Percentiles rank a stretch among this genome's conserved stretches.
These are phyloP conservation scores for Varecia variegata DNA, from an alignment of 2,797 vertebrate species.

Conservation along the genomic window DNA sequence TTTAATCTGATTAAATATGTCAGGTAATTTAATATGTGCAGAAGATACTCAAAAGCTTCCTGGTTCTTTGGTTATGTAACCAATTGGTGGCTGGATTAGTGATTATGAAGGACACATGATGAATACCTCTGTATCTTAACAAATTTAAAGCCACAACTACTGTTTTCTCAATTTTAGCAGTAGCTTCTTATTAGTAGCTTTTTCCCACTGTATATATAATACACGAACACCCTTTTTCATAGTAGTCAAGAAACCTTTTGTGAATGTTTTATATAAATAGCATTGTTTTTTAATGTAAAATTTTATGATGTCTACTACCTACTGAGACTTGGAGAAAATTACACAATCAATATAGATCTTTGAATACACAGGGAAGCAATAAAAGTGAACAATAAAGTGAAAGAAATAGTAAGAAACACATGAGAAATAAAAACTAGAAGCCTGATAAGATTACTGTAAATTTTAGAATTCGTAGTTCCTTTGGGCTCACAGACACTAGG, in stretches of 20 bases:
- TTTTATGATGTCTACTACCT: neutral
- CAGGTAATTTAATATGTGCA: neutral
- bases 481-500: neutral
- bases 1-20: neutral
- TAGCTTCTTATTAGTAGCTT: neutral
- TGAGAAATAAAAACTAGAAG: neutral
- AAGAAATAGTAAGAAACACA: neutral
- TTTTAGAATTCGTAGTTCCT: neutral
- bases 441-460: neutral
- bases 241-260: neutral
- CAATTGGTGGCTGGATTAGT: neutral
- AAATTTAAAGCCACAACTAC: neutral
- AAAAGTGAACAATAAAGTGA: neutral
- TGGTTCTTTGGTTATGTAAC: neutral
- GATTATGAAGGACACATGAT: neutral
- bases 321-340: neutral
- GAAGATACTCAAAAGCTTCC: neutral
- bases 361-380: neutral
- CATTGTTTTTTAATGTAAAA: neutral
- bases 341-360: neutral
- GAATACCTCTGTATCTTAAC: neutral
- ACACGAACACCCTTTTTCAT: neutral
- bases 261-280: neutral
- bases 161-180: neutral
- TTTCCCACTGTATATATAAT: neutral